Conservation (phyloP, 1,140 invertebrate genomes). For the Galleria mellonella region DNA sequence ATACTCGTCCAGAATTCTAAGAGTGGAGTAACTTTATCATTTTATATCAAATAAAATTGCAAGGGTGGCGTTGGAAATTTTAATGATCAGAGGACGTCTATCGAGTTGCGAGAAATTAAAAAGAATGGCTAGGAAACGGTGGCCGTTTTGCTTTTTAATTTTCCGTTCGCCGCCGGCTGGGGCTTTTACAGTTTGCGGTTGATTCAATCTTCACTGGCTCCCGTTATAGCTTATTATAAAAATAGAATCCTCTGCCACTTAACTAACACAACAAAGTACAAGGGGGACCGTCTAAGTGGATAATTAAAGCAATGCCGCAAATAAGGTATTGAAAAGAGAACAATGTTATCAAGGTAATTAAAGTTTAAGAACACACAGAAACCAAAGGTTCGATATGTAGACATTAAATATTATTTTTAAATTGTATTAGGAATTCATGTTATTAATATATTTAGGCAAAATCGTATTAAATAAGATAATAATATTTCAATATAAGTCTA, state of each 20-base stretch:
- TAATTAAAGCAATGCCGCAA: too few relatives aligned
- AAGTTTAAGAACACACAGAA: too few relatives aligned
- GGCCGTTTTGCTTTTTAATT: conserved; percentile 67
- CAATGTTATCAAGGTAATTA: too few relatives aligned
- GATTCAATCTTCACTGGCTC: conserved; percentile 22
- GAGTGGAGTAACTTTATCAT: conserved; percentile 38
- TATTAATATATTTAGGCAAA: too few relatives aligned
- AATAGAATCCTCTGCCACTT: background rate
- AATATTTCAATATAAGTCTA: background rate
- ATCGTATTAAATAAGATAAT: too few relatives aligned
- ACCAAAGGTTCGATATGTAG: too few relatives aligned
- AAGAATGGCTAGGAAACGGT: conserved; percentile 58
- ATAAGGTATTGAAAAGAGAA: too few relatives aligned
- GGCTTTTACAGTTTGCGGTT: conserved; percentile 27
- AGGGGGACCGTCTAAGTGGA: too few relatives aligned
- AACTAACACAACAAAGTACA: too few relatives aligned
- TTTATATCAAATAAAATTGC: conserved; percentile 48
- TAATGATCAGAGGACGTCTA: conserved; percentile 56
- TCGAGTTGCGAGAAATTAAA: conserved; percentile 52
- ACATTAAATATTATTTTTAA: too few relatives aligned
- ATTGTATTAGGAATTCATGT: too few relatives aligned
- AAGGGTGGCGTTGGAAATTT: conserved; percentile 46
- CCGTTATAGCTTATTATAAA: conserved; percentile 2
- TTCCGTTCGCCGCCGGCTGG: conserved; percentile 53
- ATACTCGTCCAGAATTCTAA: conserved; percentile 32